Evolutionary conservation across 1,140 invertebrate species (phyloP), one percentile per base, ranked within the genome.

Genomic region (Drosophila erecta): DNA sequence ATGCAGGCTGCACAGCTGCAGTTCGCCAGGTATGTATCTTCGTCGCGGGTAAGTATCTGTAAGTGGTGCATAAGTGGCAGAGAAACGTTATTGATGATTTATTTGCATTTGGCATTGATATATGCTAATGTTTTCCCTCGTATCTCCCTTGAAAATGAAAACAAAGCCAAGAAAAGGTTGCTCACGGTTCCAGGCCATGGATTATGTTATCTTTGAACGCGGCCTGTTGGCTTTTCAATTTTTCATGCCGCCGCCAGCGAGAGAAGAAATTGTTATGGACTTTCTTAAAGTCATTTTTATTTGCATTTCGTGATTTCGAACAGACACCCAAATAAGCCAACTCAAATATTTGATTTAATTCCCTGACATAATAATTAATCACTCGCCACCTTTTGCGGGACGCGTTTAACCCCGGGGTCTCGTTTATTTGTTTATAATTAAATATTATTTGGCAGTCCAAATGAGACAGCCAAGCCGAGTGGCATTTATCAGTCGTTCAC

Each of bases 61-160:
- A 90, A 90, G 76, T 87, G 84, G 84, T 89, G 84, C 84, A 89
- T 90, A 89, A 89, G 84, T 90, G 84, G 85, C 76, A 83, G 69
- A 79, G 77, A 84, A 90, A 90, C 86, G 86, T 90, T 90, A 90
- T 90, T 90, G 87, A 90, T 90, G 87, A 90, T 90, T 90, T 90
- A 90, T 90, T 90, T 90, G 87, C 87, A 87, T 87, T 89, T 90
- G 87, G 87, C 87, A 90, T 90, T 90, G 87, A 90, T 90, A 90
- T 90, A 90, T 90, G 87, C 87, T 90, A 90, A 90, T 90, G 87
- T 90, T 80, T 81, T 72, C 62, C 76, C 50, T 55, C 33, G 49
- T 58, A 17, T 8, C 46, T 61, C 37, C 35, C 44, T 47, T 35
- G 10, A 46, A 46, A 44, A 67, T 44, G 51, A 69, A 69, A 35